Conservation (phyloP, 2,888 invertebrate genomes). For the Meliscaeva auricollis region DNA sequence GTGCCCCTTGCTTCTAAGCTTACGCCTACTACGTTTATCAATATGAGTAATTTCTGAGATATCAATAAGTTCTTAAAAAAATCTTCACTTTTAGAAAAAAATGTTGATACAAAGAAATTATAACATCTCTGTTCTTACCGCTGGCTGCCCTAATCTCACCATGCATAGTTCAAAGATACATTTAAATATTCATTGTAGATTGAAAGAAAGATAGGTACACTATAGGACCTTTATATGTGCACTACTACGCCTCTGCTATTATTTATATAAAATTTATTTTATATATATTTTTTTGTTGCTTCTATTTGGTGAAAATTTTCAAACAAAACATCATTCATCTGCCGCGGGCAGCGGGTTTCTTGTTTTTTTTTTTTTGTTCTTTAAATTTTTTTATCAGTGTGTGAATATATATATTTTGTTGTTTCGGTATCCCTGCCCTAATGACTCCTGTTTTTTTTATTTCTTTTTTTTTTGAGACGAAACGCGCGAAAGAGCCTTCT, state of each 20-base stretch:
- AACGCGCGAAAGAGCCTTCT: constrained; percentile 44
- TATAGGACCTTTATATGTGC: constrained; percentile 31
- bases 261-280: constrained; percentile 62
- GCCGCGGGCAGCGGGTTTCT: constrained; percentile 66
- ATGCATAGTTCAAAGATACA: constrained; percentile 66
- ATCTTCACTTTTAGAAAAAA: too few relatives aligned
- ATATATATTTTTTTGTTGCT: constrained; percentile 20
- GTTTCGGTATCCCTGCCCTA: constrained; percentile 69
- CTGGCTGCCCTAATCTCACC: constrained; percentile 10
- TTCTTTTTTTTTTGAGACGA: constrained; percentile 59
- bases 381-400: constrained; percentile 12
- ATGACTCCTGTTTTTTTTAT: constrained; percentile 60
- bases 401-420: constrained; percentile 46
- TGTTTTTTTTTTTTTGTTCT: constrained; percentile 17
- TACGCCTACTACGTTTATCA: too few relatives aligned
- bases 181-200: constrained; percentile 74
- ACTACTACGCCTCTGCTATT: constrained; percentile 48
- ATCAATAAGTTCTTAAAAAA: too few relatives aligned
- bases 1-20: too few relatives aligned
- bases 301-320: constrained; percentile 70
- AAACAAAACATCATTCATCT: constrained; percentile 71
- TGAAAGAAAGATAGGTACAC: constrained; percentile 48
- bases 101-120: too few relatives aligned
- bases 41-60: too few relatives aligned
- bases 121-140: constrained; percentile 32